Evolutionary conservation across 1,140 invertebrate species (phyloP).

Genomic region (Drosophila triauraria): DNA sequence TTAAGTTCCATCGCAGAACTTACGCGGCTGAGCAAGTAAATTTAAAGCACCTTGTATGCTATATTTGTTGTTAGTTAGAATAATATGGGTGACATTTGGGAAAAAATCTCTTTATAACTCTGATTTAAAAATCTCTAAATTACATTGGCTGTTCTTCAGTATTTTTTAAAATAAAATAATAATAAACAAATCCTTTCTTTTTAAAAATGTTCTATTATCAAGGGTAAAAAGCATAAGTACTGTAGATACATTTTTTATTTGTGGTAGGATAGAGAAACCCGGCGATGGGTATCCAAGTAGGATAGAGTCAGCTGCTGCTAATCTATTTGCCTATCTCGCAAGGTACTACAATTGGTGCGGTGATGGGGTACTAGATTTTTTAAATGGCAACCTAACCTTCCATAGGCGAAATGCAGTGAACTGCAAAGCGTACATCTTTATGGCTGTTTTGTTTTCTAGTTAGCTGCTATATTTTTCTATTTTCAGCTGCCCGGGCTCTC

Average conservation of each 20-base stretch:
- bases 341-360: slow-evolving; percentile 45
- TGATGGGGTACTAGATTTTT: slow-evolving; percentile 6
- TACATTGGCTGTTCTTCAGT: no score
- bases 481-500: not conserved
- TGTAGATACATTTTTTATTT: no score
- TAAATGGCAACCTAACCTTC: slow-evolving; percentile 28
- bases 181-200: no score
- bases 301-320: slow-evolving; percentile 14
- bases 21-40: slow-evolving; percentile 26
- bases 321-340: slow-evolving; percentile 69
- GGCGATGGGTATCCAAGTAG: not conserved
- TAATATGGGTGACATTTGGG: not conserved
- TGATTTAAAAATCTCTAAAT: no score
- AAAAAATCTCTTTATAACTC: not conserved
- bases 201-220: no score
- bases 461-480: slow-evolving; percentile 55
- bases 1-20: slow-evolving; percentile 58
- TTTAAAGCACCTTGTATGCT: slow-evolving; percentile 14
- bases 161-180: no score
- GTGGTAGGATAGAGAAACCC: not conserved
- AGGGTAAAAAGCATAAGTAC: no score
- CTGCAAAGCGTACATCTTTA: slow-evolving; percentile 69
- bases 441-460: slow-evolving; percentile 75
- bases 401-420: slow-evolving; percentile 68
- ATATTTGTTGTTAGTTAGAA: not conserved